Conservation (phyloP, 2,797 vertebrate species). For the Picus viridis region DNA sequence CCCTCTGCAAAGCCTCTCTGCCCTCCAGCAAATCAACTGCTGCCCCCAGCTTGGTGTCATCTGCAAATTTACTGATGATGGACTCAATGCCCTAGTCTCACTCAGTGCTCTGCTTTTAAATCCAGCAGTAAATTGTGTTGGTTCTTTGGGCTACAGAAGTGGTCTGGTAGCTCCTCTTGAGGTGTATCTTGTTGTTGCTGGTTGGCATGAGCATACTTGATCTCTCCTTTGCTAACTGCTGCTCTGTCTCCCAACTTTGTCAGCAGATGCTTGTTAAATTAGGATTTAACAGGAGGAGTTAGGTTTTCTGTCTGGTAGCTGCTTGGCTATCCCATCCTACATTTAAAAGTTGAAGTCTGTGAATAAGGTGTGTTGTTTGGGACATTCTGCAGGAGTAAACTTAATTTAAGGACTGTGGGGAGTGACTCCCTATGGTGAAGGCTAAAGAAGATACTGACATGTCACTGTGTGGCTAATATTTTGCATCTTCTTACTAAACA, state of each 20-base stretch:
- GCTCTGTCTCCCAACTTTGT: not conserved
- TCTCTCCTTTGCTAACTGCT: not conserved
- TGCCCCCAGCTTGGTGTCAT: too few species aligned
- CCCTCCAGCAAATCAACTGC: too few species aligned
- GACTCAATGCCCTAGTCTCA: too few species aligned
- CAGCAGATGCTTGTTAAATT: not conserved
- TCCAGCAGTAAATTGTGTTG: rapidly evolving
- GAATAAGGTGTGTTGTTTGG: not conserved
- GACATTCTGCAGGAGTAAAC: not conserved
- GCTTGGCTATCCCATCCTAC: not conserved
- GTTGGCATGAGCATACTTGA: rapidly evolving
- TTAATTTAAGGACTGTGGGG: not conserved
- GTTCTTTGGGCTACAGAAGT: not conserved
- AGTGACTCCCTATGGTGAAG: not conserved
- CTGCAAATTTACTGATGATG: too few species aligned
- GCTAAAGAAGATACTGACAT: rapidly evolving
- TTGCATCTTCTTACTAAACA: not conserved
- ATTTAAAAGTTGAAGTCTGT: not conserved
- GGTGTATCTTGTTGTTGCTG: not conserved
- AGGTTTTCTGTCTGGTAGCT: not conserved
- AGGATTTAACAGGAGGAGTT: not conserved
- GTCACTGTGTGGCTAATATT: not conserved
- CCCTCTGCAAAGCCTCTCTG: too few species aligned
- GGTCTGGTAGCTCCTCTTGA: not conserved
- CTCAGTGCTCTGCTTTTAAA: not conserved